Conservation (phyloP, 2,888 invertebrate genomes). For the Platerodrilus igneus region DNA sequence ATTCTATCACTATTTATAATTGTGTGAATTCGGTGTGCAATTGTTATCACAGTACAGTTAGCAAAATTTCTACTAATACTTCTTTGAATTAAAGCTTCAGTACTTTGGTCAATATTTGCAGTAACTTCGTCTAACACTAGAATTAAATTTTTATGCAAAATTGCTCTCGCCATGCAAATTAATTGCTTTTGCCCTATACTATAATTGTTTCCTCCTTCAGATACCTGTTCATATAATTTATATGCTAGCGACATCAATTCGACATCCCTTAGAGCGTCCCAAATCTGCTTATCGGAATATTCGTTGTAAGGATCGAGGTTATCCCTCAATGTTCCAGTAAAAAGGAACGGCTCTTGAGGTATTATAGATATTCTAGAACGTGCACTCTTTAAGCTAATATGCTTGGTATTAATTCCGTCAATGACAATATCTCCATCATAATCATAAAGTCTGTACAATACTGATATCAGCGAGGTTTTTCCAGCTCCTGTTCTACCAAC, state of each 20-base stretch:
- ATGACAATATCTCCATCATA: slow-evolving; percentile 72
- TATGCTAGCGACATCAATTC: slow-evolving; percentile 65
- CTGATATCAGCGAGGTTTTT: slow-evolving; percentile 69
- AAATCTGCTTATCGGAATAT: slow-evolving; percentile 70
- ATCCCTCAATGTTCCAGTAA: slow-evolving; percentile 78
- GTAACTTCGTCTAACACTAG: slow-evolving; percentile 62
- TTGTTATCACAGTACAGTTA: slow-evolving; percentile 72
- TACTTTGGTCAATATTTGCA: slow-evolving; percentile 71
- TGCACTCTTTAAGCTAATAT: slow-evolving; percentile 68
- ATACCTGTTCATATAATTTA: slow-evolving; percentile 59
- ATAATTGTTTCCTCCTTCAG: slow-evolving; percentile 56
- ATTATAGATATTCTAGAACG: slow-evolving; percentile 75
- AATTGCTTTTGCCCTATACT: slow-evolving; percentile 57
- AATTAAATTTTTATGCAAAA: slow-evolving; percentile 46
- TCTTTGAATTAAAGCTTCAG: slow-evolving; percentile 68
- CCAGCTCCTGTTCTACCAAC: slow-evolving; percentile 82
- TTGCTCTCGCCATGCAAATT: slow-evolving; percentile 61
- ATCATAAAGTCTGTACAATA: slow-evolving; percentile 74
- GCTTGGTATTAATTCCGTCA: slow-evolving; percentile 67
- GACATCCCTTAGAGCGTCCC: slow-evolving; percentile 77
- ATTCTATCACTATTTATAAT: slow-evolving; percentile 81
- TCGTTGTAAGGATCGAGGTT: slow-evolving; percentile 85
- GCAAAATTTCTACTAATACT: slow-evolving; percentile 68
- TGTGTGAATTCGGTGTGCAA: slow-evolving; percentile 76
- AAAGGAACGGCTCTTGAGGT: slow-evolving; percentile 79